Percentiles rank a stretch among this genome's conserved stretches.
phyloP scores from a whole-genome alignment of 2,888 invertebrate genomes.

The Serripes groenlandicus region DNA sequence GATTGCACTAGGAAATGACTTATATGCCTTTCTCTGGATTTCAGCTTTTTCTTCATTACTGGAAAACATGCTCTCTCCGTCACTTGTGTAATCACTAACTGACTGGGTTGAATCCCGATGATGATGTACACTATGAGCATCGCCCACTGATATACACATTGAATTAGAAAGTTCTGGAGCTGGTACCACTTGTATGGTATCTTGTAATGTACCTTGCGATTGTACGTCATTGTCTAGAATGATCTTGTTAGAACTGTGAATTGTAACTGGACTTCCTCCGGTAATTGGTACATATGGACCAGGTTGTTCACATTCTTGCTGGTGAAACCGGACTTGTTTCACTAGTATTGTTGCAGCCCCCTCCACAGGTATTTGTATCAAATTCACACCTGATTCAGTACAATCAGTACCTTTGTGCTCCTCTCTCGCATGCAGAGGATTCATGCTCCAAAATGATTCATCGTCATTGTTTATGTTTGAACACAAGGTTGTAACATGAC shows the following conservation, averaged over 20 bases:
- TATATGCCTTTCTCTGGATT: background rate
- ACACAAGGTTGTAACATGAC: background rate
- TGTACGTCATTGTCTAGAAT: background rate
- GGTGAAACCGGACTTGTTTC: background rate
- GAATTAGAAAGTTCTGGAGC: background rate
- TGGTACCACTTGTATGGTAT: background rate
- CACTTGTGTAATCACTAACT: background rate
- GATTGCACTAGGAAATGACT: background rate
- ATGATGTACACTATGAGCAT: conserved; percentile 8
- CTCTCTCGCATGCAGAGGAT: background rate
- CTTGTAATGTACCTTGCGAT: background rate
- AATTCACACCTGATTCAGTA: background rate
- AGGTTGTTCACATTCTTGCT: background rate
- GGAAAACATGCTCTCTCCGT: background rate
- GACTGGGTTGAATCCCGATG: background rate
- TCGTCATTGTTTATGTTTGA: background rate
- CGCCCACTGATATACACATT: background rate
- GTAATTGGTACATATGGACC: background rate
- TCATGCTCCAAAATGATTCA: background rate
- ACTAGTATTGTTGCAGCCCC: background rate
- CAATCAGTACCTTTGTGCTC: background rate
- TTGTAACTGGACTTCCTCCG: background rate
- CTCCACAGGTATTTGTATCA: background rate
- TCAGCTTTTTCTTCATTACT: background rate
- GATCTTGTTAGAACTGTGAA: background rate